Evolutionary conservation across 2,113 vertebrate species (phyloP), one percentile per base, ranked within the genome.

Genomic region (Channa maculata): DNA sequence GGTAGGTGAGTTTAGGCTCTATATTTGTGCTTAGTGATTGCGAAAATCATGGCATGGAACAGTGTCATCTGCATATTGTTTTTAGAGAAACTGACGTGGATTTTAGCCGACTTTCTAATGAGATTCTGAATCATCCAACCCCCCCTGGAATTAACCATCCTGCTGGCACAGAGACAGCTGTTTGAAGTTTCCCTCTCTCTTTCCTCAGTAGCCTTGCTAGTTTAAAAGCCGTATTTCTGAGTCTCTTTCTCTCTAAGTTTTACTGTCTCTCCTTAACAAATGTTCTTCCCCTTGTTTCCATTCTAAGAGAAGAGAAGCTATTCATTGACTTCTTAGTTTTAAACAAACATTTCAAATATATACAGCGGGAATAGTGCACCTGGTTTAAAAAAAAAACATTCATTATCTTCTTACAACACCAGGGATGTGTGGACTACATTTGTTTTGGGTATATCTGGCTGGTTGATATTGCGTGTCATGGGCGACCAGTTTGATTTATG

Each of bases 71-170:
- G 36, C 65, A 44, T 46, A n/a, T 34, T n/a, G n/a, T 49, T 75
- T 81, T 77, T 33, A 78, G 44, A 83, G 54, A 71, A 54, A 13
- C 65, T 77, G 65, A 9, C 46, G 77, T 45, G 8, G 55, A 77
- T 55, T 53, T 85, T 53, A 36, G 52, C 51, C 71, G 71, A 84
- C 79, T 88, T 80, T 86, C 75, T 83, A 86, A 90, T 88, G 82
- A 91, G 78, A 82, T 75, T 50, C 71, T 52, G 61, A 79, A 64
- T 69, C 36, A 51, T 24, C 24, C 1, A 24, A 24, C 1, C 53
- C 24, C 24, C 75, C 45, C 50, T 36, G 45, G 83, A 83, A 77
- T 81, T 73, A 72, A 86, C 69, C 38, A 80, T 88, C 85, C 79
- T 85, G 76, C 77, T 62, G 73, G 83, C 77, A 58, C 66, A 85